These are phyloP conservation scores for Rhopalosiphum maidis DNA, from an alignment of 1,140 invertebrate genomes.

Conservation along the genomic window DNA sequence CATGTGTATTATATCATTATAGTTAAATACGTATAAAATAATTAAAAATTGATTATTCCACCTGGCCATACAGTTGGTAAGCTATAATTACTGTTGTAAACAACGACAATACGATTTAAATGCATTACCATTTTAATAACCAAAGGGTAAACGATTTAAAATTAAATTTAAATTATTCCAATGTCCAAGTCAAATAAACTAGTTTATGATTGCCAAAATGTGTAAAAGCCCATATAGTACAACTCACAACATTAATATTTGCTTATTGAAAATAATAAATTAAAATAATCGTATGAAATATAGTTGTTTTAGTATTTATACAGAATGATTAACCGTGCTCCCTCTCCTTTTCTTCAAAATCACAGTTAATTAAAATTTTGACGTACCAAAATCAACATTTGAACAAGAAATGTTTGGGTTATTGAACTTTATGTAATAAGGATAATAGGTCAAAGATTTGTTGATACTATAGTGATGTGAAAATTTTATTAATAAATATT, in stretches of 20 bases:
- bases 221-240: neutral
- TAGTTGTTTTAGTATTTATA: neutral
- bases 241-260: neutral
- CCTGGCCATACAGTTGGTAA: neutral
- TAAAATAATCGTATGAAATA: neutral
- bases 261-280: neutral
- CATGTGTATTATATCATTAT: neutral
- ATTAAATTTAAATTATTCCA: constrained; percentile 9
- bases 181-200: constrained; percentile 30
- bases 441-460: too few species aligned
- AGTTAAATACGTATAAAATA: neutral
- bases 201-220: constrained; percentile 7
- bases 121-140: constrained; percentile 37
- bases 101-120: neutral
- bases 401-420: too few species aligned
- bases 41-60: neutral
- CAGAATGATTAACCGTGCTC: too few species aligned
- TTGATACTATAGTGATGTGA: too few species aligned
- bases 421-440: too few species aligned
- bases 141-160: neutral
- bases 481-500: too few species aligned
- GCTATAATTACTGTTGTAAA: constrained; percentile 19
- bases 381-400: too few species aligned
- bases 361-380: too few species aligned
- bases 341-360: too few species aligned